phyloP scores from a whole-genome alignment of 2,888 invertebrate species.

The Tridacna crocea region DNA sequence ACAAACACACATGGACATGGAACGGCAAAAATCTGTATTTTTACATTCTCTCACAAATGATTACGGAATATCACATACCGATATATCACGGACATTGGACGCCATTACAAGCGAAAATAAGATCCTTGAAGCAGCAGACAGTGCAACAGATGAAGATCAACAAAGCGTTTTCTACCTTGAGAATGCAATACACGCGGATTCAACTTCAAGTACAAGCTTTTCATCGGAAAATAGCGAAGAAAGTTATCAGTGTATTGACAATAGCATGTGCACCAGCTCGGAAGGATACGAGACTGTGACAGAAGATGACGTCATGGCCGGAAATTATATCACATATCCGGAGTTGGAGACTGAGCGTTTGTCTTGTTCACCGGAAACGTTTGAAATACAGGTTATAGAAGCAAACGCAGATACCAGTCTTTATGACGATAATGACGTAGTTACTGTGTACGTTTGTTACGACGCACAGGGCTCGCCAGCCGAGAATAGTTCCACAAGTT shows the following conservation, averaged over 20 bases:
- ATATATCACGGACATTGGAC: not conserved
- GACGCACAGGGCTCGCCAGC: not conserved
- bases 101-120: conserved; percentile 19
- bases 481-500: not conserved
- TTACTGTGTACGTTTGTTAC: not conserved
- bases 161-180: conserved; percentile 2
- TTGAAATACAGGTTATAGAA: not conserved
- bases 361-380: not conserved
- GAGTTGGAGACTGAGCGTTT: not conserved
- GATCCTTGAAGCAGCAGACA: not conserved
- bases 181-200: not conserved
- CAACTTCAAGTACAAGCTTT: not conserved
- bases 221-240: conserved; percentile 2
- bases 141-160: not conserved
- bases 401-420: not conserved
- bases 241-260: not conserved
- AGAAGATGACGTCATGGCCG: conserved; percentile 13
- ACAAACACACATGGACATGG: not conserved
- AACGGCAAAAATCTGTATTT: not conserved
- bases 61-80: not conserved
- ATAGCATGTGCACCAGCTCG: not conserved
- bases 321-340: not conserved
- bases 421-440: not conserved
- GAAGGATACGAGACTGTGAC: not conserved
- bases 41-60: not conserved